A percentile compares a stretch with the other conserved stretches of the same genome.
Conservation (phyloP, 2,113 vertebrate genomes). For the Perca flavescens region DNA sequence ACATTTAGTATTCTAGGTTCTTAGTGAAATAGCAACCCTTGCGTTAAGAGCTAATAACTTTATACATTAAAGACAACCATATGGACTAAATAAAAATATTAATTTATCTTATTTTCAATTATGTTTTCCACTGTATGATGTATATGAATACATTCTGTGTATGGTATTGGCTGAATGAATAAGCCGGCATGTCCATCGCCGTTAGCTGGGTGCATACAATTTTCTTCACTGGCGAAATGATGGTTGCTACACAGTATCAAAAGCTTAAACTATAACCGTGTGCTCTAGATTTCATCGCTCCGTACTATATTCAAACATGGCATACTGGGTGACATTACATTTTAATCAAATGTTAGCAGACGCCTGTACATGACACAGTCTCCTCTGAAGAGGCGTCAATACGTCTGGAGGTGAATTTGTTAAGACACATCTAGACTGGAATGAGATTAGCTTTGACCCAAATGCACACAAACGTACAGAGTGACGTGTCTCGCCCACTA, state of each 20-base stretch:
- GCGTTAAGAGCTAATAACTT: neutral
- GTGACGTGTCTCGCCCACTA: constrained; percentile 40
- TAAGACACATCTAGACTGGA: constrained; percentile 24
- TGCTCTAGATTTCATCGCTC: neutral
- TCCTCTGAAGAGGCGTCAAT: constrained; percentile 61
- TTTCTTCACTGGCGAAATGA: neutral
- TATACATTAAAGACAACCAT: too few relatives aligned
- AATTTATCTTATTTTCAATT: neutral
- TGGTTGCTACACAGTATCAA: constrained; percentile 12
- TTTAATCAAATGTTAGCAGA: constrained; percentile 26
- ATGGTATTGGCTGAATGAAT: neutral
- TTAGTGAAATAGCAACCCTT: neutral
- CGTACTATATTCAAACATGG: neutral
- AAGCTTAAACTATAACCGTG: neutral
- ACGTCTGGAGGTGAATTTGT: constrained; percentile 78
- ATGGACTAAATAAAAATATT: too few relatives aligned
- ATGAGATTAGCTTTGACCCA: constrained; percentile 67
- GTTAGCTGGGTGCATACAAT: neutral
- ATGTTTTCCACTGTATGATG: neutral
- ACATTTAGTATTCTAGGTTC: neutral
- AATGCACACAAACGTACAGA: constrained; percentile 32
- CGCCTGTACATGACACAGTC: constrained; percentile 43
- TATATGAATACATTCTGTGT: neutral
- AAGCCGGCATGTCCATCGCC: neutral
- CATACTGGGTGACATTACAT: constrained; percentile 5